Evolutionary conservation across 2,888 invertebrate species (phyloP).

Genomic region (Amphipoea oculea): DNA sequence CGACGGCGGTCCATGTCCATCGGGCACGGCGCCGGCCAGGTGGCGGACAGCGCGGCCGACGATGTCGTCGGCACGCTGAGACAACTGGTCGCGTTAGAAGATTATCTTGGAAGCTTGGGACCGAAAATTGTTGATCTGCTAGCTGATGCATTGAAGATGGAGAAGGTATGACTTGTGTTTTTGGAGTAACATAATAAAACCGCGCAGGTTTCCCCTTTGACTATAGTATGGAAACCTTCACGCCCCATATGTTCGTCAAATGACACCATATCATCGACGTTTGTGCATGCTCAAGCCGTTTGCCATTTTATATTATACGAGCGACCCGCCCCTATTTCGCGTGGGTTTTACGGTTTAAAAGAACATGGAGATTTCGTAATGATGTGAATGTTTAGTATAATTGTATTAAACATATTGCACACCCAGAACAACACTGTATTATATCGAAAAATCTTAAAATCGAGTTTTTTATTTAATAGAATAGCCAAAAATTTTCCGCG

Average conservation of each 20-base stretch:
- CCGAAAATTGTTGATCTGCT: conserved; percentile 94
- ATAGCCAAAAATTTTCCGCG: too few relatives aligned
- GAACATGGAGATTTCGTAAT: not conserved
- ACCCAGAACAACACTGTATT: too few relatives aligned
- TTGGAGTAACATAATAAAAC: not conserved
- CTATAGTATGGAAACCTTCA: too few relatives aligned
- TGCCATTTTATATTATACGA: not conserved
- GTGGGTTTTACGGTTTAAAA: not conserved
- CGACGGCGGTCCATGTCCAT: conserved; percentile 34
- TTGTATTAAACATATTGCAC: too few relatives aligned
- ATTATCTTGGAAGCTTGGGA: conserved; percentile 95
- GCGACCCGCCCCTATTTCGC: not conserved
- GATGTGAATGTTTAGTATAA: not conserved
- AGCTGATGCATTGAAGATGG: conserved; percentile 94
- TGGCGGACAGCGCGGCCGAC: conserved; percentile 75
- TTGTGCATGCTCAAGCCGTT: not conserved
- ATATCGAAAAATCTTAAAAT: too few relatives aligned
- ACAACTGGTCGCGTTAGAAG: conserved; percentile 95
- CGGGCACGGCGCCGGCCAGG: not conserved
- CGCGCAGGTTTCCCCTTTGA: not conserved
- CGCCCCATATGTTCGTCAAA: not conserved
- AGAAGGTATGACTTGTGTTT: conserved; percentile 88
- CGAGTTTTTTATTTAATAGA: too few relatives aligned
- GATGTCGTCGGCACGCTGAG: conserved; percentile 93
- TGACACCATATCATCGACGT: not conserved